phyloP scores from a whole-genome alignment of 2,888 invertebrate species.

The Morpho achilles region DNA sequence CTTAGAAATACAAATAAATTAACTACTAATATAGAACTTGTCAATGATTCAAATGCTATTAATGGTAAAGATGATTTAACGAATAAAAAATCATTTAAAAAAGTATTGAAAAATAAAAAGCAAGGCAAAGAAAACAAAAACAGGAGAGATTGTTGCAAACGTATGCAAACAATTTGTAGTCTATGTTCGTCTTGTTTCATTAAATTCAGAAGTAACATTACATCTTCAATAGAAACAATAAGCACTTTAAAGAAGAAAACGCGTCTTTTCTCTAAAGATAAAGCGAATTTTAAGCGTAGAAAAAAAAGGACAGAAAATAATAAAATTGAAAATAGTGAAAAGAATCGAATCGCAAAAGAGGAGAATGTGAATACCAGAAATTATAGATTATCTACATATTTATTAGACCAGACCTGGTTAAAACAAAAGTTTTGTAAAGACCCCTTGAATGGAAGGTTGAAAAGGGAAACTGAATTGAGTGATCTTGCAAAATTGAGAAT shows the following conservation, averaged over 20 bases:
- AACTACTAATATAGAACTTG: neutral
- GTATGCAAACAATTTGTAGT: neutral
- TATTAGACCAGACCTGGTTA: conserved; percentile 41
- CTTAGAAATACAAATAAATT: neutral
- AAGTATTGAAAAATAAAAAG: neutral
- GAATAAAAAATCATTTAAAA: neutral
- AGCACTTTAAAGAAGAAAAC: neutral
- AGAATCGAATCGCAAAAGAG: conserved; percentile 12
- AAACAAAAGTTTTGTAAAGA: conserved; percentile 20
- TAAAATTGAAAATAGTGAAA: conserved; percentile 4
- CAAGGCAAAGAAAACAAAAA: neutral
- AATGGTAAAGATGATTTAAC: neutral
- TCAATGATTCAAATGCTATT: neutral
- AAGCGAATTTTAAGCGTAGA: conserved; percentile 44
- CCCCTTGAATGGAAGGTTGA: conserved; percentile 4
- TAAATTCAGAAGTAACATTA: neutral
- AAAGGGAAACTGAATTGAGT: conserved; percentile 3
- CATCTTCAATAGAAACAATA: neutral
- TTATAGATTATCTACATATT: conserved; percentile 40
- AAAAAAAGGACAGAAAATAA: conserved; percentile 37
- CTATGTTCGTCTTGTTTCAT: neutral
- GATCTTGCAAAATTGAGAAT: conserved; percentile 9
- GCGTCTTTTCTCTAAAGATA: conserved; percentile 8
- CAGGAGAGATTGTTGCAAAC: neutral
- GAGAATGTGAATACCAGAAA: conserved; percentile 37